Evolutionary conservation across 1,140 invertebrate genomes (phyloP), one percentile per base, ranked within the genome.

Genomic region (Tenebrio molitor): DNA sequence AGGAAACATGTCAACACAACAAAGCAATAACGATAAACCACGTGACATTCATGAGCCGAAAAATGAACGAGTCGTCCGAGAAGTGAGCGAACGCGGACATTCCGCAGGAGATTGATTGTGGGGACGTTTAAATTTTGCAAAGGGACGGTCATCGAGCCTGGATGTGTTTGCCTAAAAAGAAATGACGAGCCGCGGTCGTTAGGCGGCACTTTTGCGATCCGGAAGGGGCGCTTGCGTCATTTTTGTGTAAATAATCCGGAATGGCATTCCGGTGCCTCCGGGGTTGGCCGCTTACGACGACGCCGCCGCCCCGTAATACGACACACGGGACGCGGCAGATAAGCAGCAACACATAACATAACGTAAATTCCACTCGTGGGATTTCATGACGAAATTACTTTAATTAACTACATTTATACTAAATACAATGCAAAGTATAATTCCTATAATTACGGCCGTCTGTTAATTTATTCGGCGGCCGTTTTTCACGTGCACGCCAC

Each of bases 311-410:
- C 36, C 2, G 2, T 58, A 58, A 58, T 58, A 58, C 50, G 50
- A 5, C 50, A 14, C 50, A 25, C 15, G 50, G 50, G 50, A 58
- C 50, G 12, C n/a, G 23, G 50, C 36, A 58, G 50, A 58, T 58
- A 58, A 50, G 44, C 23, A 58, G 19, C 2, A 25, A 58, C 50
- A 29, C 23, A 58, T 2, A 25, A 29, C 50, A 58, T 25, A 58
- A 58, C 50, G 15, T 58, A 58, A 58, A 58, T 58, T 58, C 50
- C 23, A 29, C 50, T 58, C 50, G 8, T n/a, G 50, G 29, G 50
- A 29, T 58, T 58, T 58, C 29, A 58, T 29, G 21, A 58, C 3
- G 15, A 58, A 58, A 58, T 58, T 29, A 58, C 50, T 58, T 29
- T 58, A 58, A 58, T 58, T 58, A 19, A 50, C 44, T 50, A 7